phyloP scores from a whole-genome alignment of 2,888 invertebrate genomes.

The Chrysolina haemoptera region DNA sequence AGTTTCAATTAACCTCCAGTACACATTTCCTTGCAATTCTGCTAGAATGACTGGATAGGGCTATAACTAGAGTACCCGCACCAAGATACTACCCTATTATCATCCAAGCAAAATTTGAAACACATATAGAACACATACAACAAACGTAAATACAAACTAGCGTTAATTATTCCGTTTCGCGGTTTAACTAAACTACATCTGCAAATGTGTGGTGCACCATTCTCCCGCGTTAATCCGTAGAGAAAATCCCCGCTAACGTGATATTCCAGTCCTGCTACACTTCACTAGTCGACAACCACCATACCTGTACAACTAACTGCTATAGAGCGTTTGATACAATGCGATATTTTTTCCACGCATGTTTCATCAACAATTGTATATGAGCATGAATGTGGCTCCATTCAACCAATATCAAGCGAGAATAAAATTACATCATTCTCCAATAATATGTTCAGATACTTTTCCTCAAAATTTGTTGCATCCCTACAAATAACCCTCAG shows the following conservation, averaged over 20 bases:
- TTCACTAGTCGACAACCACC: constrained; percentile 44
- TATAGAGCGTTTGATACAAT: not conserved
- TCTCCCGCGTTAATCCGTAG: constrained; percentile 57
- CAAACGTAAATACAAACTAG: constrained; percentile 58
- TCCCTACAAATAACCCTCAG: too few species aligned
- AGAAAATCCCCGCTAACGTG: constrained; percentile 53
- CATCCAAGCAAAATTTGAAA: constrained; percentile 44
- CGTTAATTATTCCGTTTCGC: constrained; percentile 60
- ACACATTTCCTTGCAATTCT: not conserved
- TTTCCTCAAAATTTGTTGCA: too few species aligned
- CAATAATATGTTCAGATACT: too few species aligned
- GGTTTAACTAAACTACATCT: constrained; percentile 59
- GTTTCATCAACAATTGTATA: not conserved
- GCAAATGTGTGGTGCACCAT: constrained; percentile 58
- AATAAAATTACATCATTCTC: not conserved
- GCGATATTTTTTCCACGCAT: not conserved
- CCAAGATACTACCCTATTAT: constrained; percentile 39
- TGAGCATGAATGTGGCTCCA: not conserved
- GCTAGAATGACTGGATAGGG: constrained; percentile 4
- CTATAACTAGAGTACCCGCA: constrained; percentile 4
- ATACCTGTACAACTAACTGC: constrained; percentile 28
- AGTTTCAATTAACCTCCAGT: not conserved
- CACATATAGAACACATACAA: constrained; percentile 43
- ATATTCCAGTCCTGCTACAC: constrained; percentile 43
- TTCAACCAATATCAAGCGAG: not conserved